Evolutionary conservation across 1,140 invertebrate genomes (phyloP).

Genomic region (Pemphigus obesinymphae): DNA sequence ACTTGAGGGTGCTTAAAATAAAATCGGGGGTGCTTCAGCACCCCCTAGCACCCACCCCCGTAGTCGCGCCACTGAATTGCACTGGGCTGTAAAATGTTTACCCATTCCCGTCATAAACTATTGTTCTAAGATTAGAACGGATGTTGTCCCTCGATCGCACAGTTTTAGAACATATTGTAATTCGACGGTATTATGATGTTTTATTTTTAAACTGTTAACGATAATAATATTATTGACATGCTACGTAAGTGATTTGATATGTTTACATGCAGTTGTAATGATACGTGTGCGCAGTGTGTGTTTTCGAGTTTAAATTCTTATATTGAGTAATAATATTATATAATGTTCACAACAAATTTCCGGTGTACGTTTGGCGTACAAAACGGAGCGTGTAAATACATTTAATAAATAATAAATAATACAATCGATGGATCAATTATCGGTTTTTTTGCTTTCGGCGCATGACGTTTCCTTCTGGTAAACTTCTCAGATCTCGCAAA

Average conservation of each 20-base stretch:
- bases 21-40: no score
- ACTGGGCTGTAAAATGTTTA: no score
- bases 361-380: not conserved
- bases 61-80: no score
- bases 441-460: no score
- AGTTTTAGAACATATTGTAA: not conserved
- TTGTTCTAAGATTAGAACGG: no score
- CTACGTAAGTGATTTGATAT: not conserved
- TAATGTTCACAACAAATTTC: not conserved
- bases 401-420: constrained; percentile 16
- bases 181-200: not conserved
- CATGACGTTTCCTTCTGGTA: not conserved
- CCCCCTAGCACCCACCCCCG: no score
- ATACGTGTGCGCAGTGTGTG: not conserved
- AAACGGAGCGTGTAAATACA: not conserved
- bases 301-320: no score
- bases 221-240: not conserved
- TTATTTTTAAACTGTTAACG: not conserved
- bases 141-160: no score
- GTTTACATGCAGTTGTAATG: not conserved
- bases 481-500: not conserved
- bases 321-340: not conserved
- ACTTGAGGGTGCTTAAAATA: no score
- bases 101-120: no score
- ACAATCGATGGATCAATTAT: not conserved